These are phyloP conservation scores for Cassiopea andromeda DNA, from an alignment of 30 jellyfish, hydroid and myxozoan genomes.

Conservation along the genomic window DNA sequence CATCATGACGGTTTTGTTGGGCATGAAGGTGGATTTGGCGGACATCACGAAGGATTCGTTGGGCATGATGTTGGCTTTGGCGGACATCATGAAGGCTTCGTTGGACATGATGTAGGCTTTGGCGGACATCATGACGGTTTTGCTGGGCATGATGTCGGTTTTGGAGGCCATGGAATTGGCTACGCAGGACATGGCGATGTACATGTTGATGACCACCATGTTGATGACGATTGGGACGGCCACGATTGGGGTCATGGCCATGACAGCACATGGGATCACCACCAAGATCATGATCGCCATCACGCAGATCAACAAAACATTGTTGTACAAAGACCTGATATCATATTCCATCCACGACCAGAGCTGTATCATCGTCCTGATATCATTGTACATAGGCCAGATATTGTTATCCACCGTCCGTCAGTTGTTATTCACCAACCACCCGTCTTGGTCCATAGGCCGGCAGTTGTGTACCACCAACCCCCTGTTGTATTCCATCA, in stretches of 20 bases:
- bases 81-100: constrained; percentile 83
- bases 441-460: constrained; percentile 97
- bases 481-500: constrained; percentile 99
- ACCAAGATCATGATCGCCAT: constrained; percentile 77
- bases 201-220: constrained; percentile 66
- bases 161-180: constrained; percentile 52
- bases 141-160: constrained; percentile 74
- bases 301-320: constrained; percentile 92
- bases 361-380: constrained; percentile 98
- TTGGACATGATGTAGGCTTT: constrained; percentile 84
- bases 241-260: constrained; percentile 97
- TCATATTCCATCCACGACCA: constrained; percentile 98
- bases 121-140: constrained; percentile 75
- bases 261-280: constrained; percentile 88
- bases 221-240: constrained; percentile 84
- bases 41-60: constrained; percentile 76
- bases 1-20: constrained; percentile 87
- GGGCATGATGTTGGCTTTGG: constrained; percentile 82
- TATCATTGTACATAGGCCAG: constrained; percentile 97
- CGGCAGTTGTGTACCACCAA: constrained; percentile 97
- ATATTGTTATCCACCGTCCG: constrained; percentile 97
- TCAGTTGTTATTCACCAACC: constrained; percentile 98
- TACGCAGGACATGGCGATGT: constrained; percentile 58
- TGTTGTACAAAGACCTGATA: constrained; percentile 95
- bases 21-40: constrained; percentile 82